phyloP scores from a whole-genome alignment of 2,113 vertebrate species.

The Glareola pratincola region DNA sequence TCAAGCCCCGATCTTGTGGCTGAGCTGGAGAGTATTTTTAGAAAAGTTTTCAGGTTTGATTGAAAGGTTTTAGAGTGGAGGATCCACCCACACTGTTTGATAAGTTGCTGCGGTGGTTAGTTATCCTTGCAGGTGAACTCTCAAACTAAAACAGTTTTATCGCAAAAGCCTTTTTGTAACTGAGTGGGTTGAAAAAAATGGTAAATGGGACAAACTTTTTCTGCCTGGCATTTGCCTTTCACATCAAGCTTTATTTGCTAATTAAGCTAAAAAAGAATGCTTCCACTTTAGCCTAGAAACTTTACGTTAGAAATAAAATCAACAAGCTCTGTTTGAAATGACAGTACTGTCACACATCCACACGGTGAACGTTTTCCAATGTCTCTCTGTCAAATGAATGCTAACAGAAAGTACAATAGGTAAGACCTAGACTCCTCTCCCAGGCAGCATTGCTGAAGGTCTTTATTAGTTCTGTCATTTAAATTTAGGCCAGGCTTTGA shows the following conservation, averaged over 20 bases:
- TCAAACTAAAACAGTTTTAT: background rate
- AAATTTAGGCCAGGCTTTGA: background rate
- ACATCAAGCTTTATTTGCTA: background rate
- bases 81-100: background rate
- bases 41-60: background rate
- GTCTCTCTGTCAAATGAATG: fast-evolving
- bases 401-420: background rate
- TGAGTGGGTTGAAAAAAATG: background rate
- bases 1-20: background rate
- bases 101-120: background rate
- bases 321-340: background rate
- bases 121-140: background rate
- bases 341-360: background rate
- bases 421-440: background rate
- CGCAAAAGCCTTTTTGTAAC: background rate
- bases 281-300: background rate
- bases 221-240: background rate
- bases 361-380: fast-evolving
- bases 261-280: background rate
- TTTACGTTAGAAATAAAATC: background rate
- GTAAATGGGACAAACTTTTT: background rate
- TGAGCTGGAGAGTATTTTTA: background rate
- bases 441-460: background rate
- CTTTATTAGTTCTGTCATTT: background rate
- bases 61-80: background rate